Conservation (phyloP, 2,888 invertebrate species). For the Rotaria magnacalcarata region DNA sequence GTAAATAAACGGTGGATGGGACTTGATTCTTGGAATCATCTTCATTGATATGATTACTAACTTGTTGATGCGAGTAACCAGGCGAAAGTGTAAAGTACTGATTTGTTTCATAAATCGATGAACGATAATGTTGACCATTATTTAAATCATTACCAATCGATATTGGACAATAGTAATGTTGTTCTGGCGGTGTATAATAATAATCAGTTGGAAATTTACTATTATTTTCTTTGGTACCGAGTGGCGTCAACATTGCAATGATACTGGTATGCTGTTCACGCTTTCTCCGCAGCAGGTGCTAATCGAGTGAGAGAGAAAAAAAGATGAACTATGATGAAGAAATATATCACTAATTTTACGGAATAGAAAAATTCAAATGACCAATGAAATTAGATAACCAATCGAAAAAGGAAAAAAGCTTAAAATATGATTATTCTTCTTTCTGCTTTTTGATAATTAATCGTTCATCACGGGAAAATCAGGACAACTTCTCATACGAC, state of each 20-base stretch:
- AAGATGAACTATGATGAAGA: neutral
- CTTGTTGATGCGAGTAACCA: neutral
- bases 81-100: neutral
- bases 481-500: neutral
- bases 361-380: neutral
- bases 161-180: neutral
- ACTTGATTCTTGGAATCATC: neutral
- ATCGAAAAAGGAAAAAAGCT: neutral
- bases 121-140: neutral
- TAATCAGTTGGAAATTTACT: neutral
- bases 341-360: neutral
- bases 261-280: neutral
- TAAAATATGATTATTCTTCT: neutral
- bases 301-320: neutral
- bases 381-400: neutral
- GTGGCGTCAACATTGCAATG: neutral
- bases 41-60: neutral
- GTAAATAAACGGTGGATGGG: neutral
- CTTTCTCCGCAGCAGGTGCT: neutral
- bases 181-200: neutral
- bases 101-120: conserved; percentile 6
- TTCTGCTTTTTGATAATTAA: neutral
- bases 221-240: neutral
- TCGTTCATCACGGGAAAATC: neutral
- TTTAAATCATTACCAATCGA: neutral